A percentile compares a stretch with the other conserved stretches of the same genome.
Conservation (phyloP, 2,888 invertebrate species). For the Mesopsocus fuscifrons region DNA sequence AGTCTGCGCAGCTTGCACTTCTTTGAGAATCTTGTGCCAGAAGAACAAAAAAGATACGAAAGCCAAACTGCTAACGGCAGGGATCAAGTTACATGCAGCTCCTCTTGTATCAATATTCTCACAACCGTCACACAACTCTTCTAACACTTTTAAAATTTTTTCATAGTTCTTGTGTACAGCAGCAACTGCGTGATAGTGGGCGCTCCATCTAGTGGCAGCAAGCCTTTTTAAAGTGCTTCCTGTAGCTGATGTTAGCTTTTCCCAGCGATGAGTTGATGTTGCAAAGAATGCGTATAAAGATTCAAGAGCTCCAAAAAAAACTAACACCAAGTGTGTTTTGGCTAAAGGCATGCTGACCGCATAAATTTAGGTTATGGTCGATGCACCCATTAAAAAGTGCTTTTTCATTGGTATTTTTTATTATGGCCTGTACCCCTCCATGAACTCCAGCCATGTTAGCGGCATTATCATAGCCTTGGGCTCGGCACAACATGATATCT, state of each 20-base stretch:
- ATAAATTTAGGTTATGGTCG: slow-evolving; percentile 15
- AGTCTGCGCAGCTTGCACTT: background rate
- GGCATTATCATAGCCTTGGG: slow-evolving; percentile 16
- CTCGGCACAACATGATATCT: slow-evolving; percentile 14
- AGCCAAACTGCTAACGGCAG: background rate
- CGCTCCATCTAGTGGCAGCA: too few relatives aligned
- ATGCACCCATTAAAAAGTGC: slow-evolving; percentile 14
- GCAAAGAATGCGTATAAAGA: too few relatives aligned
- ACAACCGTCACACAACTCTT: background rate
- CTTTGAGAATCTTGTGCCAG: background rate
- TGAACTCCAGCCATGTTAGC: slow-evolving; percentile 15
- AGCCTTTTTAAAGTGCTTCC: background rate
- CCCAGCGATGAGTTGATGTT: background rate
- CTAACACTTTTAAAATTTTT: background rate
- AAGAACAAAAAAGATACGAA: background rate
- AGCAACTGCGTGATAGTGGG: background rate
- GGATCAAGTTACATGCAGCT: background rate
- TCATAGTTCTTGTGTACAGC: background rate
- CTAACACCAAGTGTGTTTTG: too few relatives aligned
- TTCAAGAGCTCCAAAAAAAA: too few relatives aligned
- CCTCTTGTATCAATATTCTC: background rate
- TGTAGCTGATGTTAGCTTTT: background rate
- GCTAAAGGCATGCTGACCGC: background rate
- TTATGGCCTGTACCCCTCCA: slow-evolving; percentile 15
- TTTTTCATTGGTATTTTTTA: slow-evolving; percentile 12